Conservation (phyloP, 2,797 vertebrate genomes). For the Iguana delicatissima region DNA sequence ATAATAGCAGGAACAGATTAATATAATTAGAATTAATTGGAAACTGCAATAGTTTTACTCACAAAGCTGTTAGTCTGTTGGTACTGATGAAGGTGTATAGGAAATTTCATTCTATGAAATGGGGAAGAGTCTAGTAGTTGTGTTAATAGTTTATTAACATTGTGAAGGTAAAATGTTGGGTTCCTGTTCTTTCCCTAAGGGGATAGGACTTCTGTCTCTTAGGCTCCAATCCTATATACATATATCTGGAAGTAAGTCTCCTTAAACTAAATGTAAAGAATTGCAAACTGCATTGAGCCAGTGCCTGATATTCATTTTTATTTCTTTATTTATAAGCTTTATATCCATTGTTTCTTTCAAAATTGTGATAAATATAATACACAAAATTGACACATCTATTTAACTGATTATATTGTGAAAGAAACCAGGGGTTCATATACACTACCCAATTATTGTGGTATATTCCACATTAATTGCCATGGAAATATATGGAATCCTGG, state of each 20-base stretch:
- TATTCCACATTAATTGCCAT: too few relatives aligned
- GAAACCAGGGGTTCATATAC: too few relatives aligned
- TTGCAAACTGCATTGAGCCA: not conserved
- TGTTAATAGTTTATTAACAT: slow-evolving; percentile 66
- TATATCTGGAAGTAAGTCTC: not conserved
- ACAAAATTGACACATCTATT: too few relatives aligned
- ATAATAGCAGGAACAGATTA: slow-evolving; percentile 56
- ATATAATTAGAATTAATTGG: slow-evolving; percentile 59
- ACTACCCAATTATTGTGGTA: too few relatives aligned
- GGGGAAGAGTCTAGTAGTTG: slow-evolving; percentile 7
- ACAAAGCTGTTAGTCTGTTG: slow-evolving; percentile 52
- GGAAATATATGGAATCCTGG: too few relatives aligned
- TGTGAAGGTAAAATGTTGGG: slow-evolving; percentile 53
- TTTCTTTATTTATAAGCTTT: too few relatives aligned
- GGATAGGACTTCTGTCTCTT: not conserved
- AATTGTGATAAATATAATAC: too few relatives aligned
- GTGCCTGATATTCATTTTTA: not conserved
- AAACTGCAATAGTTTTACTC: slow-evolving; percentile 52
- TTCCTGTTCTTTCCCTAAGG: slow-evolving; percentile 40
- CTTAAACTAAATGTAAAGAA: not conserved
- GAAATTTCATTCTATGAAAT: slow-evolving; percentile 61
- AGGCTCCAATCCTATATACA: not conserved
- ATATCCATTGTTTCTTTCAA: too few relatives aligned
- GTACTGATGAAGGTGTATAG: slow-evolving; percentile 51
- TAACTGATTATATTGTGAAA: too few relatives aligned